phyloP scores from a whole-genome alignment of 2,888 invertebrate genomes.

The Alcis repandata region DNA sequence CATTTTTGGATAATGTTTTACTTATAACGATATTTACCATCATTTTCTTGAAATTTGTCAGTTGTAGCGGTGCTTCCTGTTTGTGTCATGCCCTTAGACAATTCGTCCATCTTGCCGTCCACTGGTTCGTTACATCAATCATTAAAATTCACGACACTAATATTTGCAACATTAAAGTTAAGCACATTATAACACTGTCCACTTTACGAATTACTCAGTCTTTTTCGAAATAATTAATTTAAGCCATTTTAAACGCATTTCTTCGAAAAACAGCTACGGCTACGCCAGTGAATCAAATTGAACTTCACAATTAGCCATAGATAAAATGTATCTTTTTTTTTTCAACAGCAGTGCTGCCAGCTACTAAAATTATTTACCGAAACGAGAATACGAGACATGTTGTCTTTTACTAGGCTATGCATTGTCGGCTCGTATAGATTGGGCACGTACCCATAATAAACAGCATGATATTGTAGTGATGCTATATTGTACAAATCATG shows the following conservation, averaged over 20 bases:
- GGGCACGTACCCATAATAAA: too few species aligned
- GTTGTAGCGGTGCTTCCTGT: conserved; percentile 84
- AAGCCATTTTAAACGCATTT: conserved; percentile 78
- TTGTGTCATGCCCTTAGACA: conserved; percentile 86
- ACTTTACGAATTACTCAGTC: conserved; percentile 68
- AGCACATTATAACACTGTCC: conserved; percentile 67
- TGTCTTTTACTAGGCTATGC: too few species aligned
- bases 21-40: conserved; percentile 71
- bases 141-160: conserved; percentile 77
- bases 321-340: conserved; percentile 4
- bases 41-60: conserved; percentile 82
- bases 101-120: conserved; percentile 86
- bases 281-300: conserved; percentile 64
- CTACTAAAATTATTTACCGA: too few species aligned
- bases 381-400: too few species aligned
- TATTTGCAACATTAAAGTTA: conserved; percentile 59
- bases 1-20: not conserved
- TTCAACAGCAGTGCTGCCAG: not conserved
- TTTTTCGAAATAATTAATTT: conserved; percentile 69
- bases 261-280: conserved; percentile 59
- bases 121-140: conserved; percentile 85
- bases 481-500: too few species aligned
- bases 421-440: too few species aligned
- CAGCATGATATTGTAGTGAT: too few species aligned
- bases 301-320: conserved; percentile 40